Evolutionary conservation across 2,113 vertebrate species (phyloP).

Genomic region (Rhipidura dahli): DNA sequence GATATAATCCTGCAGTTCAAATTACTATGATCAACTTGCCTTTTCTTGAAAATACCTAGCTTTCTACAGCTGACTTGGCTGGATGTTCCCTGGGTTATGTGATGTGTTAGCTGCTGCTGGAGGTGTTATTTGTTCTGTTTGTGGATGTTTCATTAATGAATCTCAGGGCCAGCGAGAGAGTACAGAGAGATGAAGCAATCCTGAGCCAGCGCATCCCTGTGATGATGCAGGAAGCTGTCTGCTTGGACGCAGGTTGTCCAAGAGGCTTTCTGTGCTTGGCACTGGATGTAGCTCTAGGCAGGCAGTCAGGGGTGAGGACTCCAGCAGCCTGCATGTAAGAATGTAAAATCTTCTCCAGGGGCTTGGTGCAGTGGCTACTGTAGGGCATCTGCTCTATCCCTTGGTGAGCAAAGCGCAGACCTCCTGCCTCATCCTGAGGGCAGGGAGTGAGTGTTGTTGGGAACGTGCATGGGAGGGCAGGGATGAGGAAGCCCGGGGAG

Average conservation of each 20-base stretch:
- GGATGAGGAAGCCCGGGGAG: not conserved
- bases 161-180: rapidly evolving
- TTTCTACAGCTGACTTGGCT: not conserved
- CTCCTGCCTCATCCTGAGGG: not conserved
- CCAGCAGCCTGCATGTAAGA: not conserved
- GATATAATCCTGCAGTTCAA: not conserved
- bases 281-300: not conserved
- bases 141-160: not conserved
- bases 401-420: rapidly evolving
- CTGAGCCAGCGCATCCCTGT: not conserved
- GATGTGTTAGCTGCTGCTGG: not conserved
- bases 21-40: not conserved
- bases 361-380: not conserved
- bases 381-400: not conserved
- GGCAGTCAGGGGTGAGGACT: not conserved
- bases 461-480: not conserved
- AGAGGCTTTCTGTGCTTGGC: not conserved
- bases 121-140: not conserved
- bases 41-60: not conserved
- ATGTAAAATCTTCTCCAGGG: not conserved
- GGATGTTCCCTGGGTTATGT: not conserved
- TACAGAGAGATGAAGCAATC: not conserved
- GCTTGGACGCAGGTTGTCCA: not conserved
- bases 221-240: not conserved
- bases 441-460: not conserved